A percentile compares a stretch with the other conserved stretches of the same genome.
phyloP scores from a whole-genome alignment of 2,113 vertebrate species.

The Diadophis punctatus region DNA sequence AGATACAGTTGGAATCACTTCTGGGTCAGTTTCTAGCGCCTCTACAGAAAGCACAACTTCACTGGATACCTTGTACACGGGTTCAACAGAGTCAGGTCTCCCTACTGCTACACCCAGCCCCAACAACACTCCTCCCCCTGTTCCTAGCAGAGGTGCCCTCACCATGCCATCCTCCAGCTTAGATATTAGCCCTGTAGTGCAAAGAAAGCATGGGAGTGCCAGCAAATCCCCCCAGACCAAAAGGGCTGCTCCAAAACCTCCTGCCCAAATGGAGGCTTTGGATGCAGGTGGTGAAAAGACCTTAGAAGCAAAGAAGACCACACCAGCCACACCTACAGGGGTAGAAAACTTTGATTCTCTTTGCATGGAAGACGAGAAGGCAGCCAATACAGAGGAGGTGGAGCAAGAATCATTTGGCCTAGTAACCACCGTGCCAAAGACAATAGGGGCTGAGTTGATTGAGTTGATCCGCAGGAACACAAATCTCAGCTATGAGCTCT shows the following conservation, averaged over 20 bases:
- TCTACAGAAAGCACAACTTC: constrained; percentile 83
- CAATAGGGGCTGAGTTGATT: constrained; percentile 88
- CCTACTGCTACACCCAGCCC: constrained; percentile 71
- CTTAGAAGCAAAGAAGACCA: constrained; percentile 53
- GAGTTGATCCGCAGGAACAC: constrained; percentile 96
- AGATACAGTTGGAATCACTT: constrained; percentile 61
- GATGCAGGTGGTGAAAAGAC: constrained; percentile 39
- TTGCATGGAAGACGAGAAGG: constrained; percentile 62
- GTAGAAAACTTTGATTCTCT: constrained; percentile 59
- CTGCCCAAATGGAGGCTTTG: constrained; percentile 22
- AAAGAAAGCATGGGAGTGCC: constrained; percentile 35
- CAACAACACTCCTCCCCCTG: constrained; percentile 85
- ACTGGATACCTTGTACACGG: constrained; percentile 80
- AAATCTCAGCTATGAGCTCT: constrained; percentile 89
- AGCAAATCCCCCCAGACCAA: constrained; percentile 60
- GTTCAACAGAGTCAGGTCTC: constrained; percentile 80
- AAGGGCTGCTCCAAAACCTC: constrained; percentile 42
- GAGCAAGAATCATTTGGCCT: constrained; percentile 49
- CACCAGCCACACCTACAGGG: constrained; percentile 14
- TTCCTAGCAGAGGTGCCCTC: constrained; percentile 82
- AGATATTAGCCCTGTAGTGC: constrained; percentile 35
- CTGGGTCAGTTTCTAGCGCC: constrained; percentile 70
- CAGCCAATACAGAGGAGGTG: constrained; percentile 52
- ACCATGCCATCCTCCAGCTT: constrained; percentile 56
- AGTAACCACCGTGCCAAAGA: constrained; percentile 71